Base-by-base conservation (phyloP, 2,888 invertebrate genomes). In the Athrips mouffetella region DNA sequence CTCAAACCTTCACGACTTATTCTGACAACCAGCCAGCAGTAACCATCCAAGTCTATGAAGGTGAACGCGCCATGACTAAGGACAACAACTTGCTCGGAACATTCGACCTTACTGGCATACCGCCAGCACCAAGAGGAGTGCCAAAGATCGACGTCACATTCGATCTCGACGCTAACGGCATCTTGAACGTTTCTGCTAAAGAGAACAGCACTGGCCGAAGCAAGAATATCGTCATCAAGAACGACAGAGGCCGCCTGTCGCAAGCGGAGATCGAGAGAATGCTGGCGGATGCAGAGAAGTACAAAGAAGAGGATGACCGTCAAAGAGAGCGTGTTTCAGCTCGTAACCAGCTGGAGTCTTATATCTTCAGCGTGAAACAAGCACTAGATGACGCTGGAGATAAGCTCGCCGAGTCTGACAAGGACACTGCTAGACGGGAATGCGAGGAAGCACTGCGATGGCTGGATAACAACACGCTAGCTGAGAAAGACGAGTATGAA, bases 211-310 rank as follows among this genome's bases (percentile, higher is more conserved):
- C 88, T 1, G 90, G 83, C 42, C 92, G 91, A 52, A 89, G 89
- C 7, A 91, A 90, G 65, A 91, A 91, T 59, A 93, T 94, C 54
- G 91, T 91, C 29, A 94, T 94, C 50, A 92, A 91, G 60, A 94
- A 94, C 71, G 21, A 52, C 46, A 45, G 41, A 23, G 52, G 93
- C 76, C 85, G 93, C 5, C 77, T 94, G 37, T 92, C 92, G 8
- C 93, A 94, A 67, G 92, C 92, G n/a, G 94, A 94, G 54, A 94
- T 94, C 50, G 94, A 51, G 93, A 93, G 0, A 92, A 93, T 45
- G 45, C 15, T 45, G 25, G 35, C 45, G 6, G 45, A 45, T 25
- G 45, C 45, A 3, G 45, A 45, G 35, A 83, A 81, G 49, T 93
- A 91, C 69, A 86, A 89, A 23, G 91, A 90, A 13, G 92, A 92